Conservation (phyloP, 2,797 vertebrate species). For the Alectoris magna region DNA sequence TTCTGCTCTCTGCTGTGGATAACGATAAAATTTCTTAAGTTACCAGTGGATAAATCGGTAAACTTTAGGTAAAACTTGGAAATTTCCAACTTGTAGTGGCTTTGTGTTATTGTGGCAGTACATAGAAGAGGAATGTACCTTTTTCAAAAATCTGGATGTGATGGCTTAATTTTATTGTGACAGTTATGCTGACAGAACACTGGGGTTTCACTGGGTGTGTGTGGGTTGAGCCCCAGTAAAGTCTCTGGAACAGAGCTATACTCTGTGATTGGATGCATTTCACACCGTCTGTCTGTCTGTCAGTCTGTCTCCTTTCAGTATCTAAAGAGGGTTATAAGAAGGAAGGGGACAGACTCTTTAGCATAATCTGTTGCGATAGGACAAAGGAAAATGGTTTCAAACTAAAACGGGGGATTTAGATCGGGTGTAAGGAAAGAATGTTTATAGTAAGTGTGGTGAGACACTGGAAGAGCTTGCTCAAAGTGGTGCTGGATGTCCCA, state of each 20-base stretch:
- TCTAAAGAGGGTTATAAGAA: no score
- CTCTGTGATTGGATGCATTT: neutral
- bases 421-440: no score
- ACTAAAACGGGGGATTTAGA: no score
- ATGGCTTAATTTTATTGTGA: neutral
- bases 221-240: neutral
- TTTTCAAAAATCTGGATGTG: neutral
- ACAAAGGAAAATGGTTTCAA: no score
- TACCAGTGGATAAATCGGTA: neutral
- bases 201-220: rapidly evolving
- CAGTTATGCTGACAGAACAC: neutral
- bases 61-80: neutral
- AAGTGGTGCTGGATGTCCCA: no score
- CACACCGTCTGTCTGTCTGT: neutral
- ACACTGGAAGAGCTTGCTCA: no score
- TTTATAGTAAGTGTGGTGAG: no score
- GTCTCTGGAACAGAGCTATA: neutral
- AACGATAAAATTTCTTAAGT: neutral
- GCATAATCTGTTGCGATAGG: no score
- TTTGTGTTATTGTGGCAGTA: neutral
- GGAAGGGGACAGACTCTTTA: no score
- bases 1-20: neutral
- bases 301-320: no score
- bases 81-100: neutral
- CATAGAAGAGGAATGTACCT: neutral